These are phyloP conservation scores for Carollia perspicillata DNA, from an alignment of 2,113 vertebrate species.

Conservation along the genomic window DNA sequence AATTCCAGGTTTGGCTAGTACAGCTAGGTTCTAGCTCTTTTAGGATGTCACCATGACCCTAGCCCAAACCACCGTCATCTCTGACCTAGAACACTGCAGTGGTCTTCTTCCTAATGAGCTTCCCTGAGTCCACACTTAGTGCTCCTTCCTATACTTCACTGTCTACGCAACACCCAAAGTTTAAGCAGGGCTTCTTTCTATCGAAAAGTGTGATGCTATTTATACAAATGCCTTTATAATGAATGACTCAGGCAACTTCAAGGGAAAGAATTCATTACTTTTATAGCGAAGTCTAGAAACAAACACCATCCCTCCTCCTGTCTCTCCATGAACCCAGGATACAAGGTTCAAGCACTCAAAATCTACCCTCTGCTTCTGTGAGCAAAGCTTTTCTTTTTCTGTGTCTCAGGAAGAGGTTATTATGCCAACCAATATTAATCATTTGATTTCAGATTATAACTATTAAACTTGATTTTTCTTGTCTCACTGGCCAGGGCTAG, in stretches of 20 bases:
- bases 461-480: not conserved
- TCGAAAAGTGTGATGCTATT: not conserved
- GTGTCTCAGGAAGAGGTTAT: not conserved
- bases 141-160: not conserved
- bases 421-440: not conserved
- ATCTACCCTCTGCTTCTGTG: not conserved
- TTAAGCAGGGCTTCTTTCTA: not conserved
- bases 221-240: not conserved
- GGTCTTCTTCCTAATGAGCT: not conserved
- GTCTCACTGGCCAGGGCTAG: not conserved
- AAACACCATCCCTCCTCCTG: not conserved
- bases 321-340: not conserved
- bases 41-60: not conserved
- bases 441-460: not conserved
- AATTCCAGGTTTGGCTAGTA: not conserved
- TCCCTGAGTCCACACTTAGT: not conserved
- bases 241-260: not conserved
- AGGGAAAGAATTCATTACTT: not conserved
- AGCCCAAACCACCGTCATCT: not conserved
- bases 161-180: not conserved
- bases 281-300: not conserved
- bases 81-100: not conserved
- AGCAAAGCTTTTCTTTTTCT: not conserved
- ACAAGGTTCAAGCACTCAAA: not conserved
- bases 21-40: not conserved